A percentile compares a stretch with the other conserved stretches of the same genome.
These are phyloP conservation scores for Hormiphora californensis DNA, from an alignment of 37 sponge, comb jelly and placozoan species.

Conservation along the genomic window DNA sequence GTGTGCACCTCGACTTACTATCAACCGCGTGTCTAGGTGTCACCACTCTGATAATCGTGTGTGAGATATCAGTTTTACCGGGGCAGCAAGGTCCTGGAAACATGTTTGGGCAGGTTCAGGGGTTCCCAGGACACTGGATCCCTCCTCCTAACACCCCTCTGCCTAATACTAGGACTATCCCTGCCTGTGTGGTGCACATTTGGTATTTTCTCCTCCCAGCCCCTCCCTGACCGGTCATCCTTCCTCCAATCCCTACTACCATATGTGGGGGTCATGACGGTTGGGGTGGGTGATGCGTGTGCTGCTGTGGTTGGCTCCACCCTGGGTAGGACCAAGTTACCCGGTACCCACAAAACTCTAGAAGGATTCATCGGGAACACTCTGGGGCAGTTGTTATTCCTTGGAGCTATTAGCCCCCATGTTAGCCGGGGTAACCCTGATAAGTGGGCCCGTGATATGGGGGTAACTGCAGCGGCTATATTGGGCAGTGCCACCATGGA, in stretches of 20 bases:
- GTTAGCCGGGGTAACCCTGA: not conserved
- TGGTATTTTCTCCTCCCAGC: not conserved
- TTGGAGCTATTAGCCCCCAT: constrained; percentile 14
- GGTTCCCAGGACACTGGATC: constrained; percentile 24
- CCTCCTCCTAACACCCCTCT: constrained; percentile 22
- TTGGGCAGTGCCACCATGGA: not conserved
- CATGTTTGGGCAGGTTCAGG: not conserved
- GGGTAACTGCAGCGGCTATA: not conserved
- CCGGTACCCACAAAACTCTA: constrained; percentile 34
- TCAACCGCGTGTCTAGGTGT: not conserved
- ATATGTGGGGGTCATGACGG: constrained; percentile 8
- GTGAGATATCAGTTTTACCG: constrained; percentile 18
- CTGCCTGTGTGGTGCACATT: constrained; percentile 14
- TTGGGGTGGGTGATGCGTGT: constrained; percentile 50
- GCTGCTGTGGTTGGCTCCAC: constrained; percentile 22
- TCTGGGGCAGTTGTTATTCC: constrained; percentile 1
- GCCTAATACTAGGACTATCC: constrained; percentile 12
- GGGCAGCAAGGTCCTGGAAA: not conserved
- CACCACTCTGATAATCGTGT: not conserved
- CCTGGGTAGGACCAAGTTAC: not conserved
- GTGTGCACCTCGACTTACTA: too few relatives aligned
- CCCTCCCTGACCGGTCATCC: not conserved
- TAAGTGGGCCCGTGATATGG: not conserved
- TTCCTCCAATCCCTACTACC: not conserved
- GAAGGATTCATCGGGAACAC: constrained; percentile 18